These are phyloP conservation scores for Chaetophractus vellerosus DNA, from an alignment of 2,797 vertebrate species.

Conservation along the genomic window DNA sequence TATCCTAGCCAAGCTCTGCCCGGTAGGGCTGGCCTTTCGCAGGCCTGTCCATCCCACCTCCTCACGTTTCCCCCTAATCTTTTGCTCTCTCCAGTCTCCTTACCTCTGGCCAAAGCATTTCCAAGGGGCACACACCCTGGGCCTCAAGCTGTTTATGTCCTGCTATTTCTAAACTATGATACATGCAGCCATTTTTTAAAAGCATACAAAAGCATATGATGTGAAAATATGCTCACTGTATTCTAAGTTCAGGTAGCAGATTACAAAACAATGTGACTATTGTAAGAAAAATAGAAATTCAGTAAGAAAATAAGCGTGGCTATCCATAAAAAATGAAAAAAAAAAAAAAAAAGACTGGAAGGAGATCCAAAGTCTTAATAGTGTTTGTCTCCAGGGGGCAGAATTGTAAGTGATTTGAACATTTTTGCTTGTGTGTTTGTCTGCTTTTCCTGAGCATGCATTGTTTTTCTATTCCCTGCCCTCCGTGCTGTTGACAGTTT, in stretches of 20 bases:
- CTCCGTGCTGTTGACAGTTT: neutral
- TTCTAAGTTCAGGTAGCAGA: neutral
- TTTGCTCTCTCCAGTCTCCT: neutral
- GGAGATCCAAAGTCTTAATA: rapidly evolving
- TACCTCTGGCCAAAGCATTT: rapidly evolving
- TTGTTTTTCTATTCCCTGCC: neutral
- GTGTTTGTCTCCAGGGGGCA: neutral
- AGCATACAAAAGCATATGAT: neutral
- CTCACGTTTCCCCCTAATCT: neutral
- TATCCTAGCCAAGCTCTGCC: neutral
- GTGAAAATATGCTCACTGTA: no score
- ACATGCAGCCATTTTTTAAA: no score
- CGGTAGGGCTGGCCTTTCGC: neutral
- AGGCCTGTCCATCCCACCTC: neutral
- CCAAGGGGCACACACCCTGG: rapidly evolving
- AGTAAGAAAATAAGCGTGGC: neutral
- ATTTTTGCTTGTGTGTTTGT: no score
- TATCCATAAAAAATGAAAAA: neutral
- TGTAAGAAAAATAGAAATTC: neutral
- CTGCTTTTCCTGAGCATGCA: rapidly evolving
- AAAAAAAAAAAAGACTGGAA: neutral
- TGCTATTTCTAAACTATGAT: neutral
- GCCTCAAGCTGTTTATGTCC: neutral
- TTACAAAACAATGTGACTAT: neutral
- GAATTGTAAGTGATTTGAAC: no score